Evolutionary conservation across 2,888 invertebrate species (phyloP).

Genomic region (Apotomis betuletana): DNA sequence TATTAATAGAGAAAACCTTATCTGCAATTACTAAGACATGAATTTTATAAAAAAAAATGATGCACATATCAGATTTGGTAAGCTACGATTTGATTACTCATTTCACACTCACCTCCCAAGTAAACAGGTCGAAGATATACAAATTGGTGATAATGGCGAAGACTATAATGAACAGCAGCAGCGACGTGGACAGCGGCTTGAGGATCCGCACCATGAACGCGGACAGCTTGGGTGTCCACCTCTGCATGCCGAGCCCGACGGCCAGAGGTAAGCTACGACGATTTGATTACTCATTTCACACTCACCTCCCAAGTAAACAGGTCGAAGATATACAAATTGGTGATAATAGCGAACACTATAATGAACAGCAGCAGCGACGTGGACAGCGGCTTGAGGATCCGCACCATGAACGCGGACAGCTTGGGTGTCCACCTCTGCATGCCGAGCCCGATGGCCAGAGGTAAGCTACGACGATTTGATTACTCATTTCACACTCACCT

Average conservation of each 20-base stretch:
- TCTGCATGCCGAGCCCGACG: slow-evolving; percentile 84
- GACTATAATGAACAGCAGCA: slow-evolving; percentile 92
- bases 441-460: slow-evolving; percentile 75
- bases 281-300: slow-evolving; percentile 27
- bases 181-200: slow-evolving; percentile 91
- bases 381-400: slow-evolving; percentile 93
- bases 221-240: slow-evolving; percentile 86
- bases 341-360: slow-evolving; percentile 92
- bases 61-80: too few species aligned
- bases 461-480: too few species aligned
- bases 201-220: slow-evolving; percentile 89
- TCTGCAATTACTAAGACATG: too few species aligned
- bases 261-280: slow-evolving; percentile 58
- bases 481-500: slow-evolving; percentile 80
- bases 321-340: slow-evolving; percentile 95
- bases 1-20: too few species aligned
- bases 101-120: slow-evolving; percentile 88
- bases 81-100: too few species aligned
- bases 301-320: slow-evolving; percentile 94
- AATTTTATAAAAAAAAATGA: too few species aligned
- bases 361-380: slow-evolving; percentile 91
- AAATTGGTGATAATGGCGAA: slow-evolving; percentile 95
- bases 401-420: slow-evolving; percentile 87
- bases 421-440: slow-evolving; percentile 89
- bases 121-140: slow-evolving; percentile 94